A percentile compares a stretch with the other conserved stretches of the same genome.
These are phyloP conservation scores for Drosophila basisetae DNA, from an alignment of 2,888 invertebrate species.

Conservation along the genomic window DNA sequence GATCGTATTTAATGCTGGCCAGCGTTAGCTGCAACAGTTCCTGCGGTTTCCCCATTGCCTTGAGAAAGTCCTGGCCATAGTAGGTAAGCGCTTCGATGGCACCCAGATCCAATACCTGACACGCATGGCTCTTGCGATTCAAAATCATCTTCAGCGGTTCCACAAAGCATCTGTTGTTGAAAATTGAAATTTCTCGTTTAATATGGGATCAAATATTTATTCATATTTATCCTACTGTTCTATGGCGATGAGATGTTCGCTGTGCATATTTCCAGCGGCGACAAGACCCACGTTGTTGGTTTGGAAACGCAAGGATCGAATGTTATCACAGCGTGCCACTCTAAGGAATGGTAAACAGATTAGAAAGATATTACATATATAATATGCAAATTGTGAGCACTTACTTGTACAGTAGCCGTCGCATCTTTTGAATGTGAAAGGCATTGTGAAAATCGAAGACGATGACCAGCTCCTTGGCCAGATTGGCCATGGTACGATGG, in stretches of 20 bases:
- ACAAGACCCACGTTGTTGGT: constrained; percentile 83
- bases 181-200: neutral
- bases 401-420: constrained; percentile 83
- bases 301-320: constrained; percentile 83
- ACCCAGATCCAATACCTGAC: constrained; percentile 84
- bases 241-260: constrained; percentile 83
- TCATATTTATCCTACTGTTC: constrained; percentile 78
- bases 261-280: constrained; percentile 81
- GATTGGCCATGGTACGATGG: constrained; percentile 80
- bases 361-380: neutral
- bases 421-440: constrained; percentile 84
- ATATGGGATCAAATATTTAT: neutral
- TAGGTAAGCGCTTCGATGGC: constrained; percentile 84
- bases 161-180: constrained; percentile 79
- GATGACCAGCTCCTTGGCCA: constrained; percentile 83
- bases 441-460: constrained; percentile 84
- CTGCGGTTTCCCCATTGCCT: constrained; percentile 85
- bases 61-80: constrained; percentile 83
- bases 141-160: constrained; percentile 84
- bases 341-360: constrained; percentile 50
- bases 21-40: constrained; percentile 88
- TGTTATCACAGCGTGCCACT: constrained; percentile 83
- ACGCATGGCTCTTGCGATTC: constrained; percentile 80
- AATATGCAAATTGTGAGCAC: constrained; percentile 9
- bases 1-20: constrained; percentile 91